phyloP scores from a whole-genome alignment of 2,888 invertebrate genomes.

The Dioctria linearis region DNA sequence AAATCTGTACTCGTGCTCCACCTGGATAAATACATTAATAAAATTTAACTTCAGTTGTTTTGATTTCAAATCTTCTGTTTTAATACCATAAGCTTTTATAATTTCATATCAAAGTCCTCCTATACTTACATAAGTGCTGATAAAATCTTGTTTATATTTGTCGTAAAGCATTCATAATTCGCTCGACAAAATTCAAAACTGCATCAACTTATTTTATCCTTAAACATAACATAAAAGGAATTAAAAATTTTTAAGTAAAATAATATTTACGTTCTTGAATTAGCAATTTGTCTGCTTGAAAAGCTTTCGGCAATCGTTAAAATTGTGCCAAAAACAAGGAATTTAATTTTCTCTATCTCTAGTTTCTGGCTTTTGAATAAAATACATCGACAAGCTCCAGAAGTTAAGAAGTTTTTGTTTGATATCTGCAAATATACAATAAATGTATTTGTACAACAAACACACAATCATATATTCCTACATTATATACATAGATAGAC shows the following conservation, averaged over 20 bases:
- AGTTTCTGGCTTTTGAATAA: constrained; percentile 35
- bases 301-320: constrained; percentile 18
- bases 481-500: constrained; percentile 1
- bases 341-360: constrained; percentile 31
- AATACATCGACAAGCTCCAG: constrained; percentile 32
- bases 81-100: too few relatives aligned
- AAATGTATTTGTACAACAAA: not conserved
- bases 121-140: too few relatives aligned
- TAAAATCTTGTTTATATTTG: too few relatives aligned
- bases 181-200: too few relatives aligned
- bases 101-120: too few relatives aligned
- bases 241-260: constrained; percentile 5
- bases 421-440: constrained; percentile 28
- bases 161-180: too few relatives aligned
- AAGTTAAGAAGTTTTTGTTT: constrained; percentile 40
- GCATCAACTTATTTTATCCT: too few relatives aligned
- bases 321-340: constrained; percentile 38
- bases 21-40: too few relatives aligned
- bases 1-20: too few relatives aligned
- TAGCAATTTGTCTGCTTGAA: constrained; percentile 24
- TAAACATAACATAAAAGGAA: too few relatives aligned
- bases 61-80: too few relatives aligned
- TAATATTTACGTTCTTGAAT: constrained; percentile 39
- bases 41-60: too few relatives aligned
- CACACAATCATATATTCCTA: not conserved